Conservation (phyloP, 2,888 invertebrate genomes). For the Lasioglossum marginatum region DNA sequence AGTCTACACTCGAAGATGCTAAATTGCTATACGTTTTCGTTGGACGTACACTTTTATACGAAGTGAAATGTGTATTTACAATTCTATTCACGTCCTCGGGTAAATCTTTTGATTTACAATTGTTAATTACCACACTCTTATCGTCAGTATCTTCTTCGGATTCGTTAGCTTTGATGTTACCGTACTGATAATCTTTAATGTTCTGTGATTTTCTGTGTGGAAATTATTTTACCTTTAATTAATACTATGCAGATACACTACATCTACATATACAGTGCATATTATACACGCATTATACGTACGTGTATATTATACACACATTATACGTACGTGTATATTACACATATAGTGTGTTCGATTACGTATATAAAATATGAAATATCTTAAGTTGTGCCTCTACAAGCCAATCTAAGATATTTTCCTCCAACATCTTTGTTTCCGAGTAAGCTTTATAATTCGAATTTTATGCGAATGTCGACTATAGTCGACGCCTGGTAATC, state of each 20-base stretch:
- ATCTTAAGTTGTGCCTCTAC: background rate
- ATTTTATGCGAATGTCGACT: too few relatives aligned
- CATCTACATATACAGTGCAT: background rate
- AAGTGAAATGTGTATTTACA: constrained; percentile 53
- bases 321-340: background rate
- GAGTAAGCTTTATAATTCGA: background rate
- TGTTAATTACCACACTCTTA: constrained; percentile 84
- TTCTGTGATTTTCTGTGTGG: constrained; percentile 39
- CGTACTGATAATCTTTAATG: constrained; percentile 61
- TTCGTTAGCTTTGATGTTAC: constrained; percentile 79
- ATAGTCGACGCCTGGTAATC: too few relatives aligned
- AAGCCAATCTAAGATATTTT: background rate
- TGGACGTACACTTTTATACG: constrained; percentile 63
- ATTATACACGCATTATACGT: background rate
- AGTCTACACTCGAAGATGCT: constrained; percentile 65
- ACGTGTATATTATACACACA: background rate
- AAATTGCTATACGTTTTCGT: constrained; percentile 68
- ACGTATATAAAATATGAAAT: background rate
- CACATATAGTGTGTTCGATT: background rate
- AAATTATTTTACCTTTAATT: background rate
- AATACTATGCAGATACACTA: background rate
- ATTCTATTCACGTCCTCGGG: constrained; percentile 54
- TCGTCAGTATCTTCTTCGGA: constrained; percentile 87
- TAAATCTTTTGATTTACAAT: constrained; percentile 72
- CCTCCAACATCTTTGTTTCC: background rate